phyloP scores from a whole-genome alignment of 2,113 vertebrate genomes.

The Mormoops blainvillei region DNA sequence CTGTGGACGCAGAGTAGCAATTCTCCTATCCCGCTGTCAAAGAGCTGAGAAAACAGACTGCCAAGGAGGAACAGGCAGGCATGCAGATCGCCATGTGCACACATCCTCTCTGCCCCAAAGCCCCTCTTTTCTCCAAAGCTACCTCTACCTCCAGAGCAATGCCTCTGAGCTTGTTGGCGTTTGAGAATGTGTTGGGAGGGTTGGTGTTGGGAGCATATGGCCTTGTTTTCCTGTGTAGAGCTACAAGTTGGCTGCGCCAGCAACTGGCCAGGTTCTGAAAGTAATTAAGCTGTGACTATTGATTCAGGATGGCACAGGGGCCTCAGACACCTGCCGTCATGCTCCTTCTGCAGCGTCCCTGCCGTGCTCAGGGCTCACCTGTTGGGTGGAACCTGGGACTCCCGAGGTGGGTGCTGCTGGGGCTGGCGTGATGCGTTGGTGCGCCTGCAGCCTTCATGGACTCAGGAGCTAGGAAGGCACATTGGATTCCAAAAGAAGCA shows the following conservation, averaged over 20 bases:
- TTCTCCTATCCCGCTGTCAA: background rate
- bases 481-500: background rate
- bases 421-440: background rate
- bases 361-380: background rate
- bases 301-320: background rate
- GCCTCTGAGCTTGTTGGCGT: background rate
- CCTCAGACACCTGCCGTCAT: background rate
- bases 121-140: background rate
- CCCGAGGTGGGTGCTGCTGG: background rate
- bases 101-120: background rate
- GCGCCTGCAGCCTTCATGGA: background rate
- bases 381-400: background rate
- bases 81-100: rapidly evolving
- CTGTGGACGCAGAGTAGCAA: background rate
- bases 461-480: background rate
- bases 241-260: background rate
- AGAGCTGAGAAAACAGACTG: background rate
- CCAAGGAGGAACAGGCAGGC: background rate
- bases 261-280: slow-evolving; percentile 11
- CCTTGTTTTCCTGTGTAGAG: background rate
- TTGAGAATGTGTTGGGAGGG: background rate
- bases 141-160: background rate
- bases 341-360: background rate
- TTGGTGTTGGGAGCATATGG: background rate
- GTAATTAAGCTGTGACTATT: background rate